phyloP scores from a whole-genome alignment of 35 echinoderm and acorn worm genomes.

The Lytechinus variegatus region DNA sequence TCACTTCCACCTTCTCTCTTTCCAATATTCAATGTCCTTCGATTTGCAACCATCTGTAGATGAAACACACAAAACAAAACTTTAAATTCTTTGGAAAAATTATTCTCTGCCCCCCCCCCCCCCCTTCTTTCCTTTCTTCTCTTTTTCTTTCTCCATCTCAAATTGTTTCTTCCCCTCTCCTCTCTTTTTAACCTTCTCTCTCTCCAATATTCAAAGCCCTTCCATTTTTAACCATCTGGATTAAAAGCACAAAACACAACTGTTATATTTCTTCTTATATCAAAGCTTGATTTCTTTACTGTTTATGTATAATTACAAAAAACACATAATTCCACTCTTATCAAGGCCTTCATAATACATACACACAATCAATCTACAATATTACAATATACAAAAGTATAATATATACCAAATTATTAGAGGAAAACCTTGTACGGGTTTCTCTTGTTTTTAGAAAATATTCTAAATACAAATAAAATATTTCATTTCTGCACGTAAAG shows the following conservation, averaged over 20 bases:
- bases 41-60: neutral
- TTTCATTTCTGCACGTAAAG: neutral
- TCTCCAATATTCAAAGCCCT: too few species aligned
- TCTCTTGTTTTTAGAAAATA: neutral
- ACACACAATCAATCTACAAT: slow-evolving; percentile 31
- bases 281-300: slow-evolving; percentile 43
- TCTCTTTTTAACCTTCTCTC: too few species aligned
- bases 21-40: neutral
- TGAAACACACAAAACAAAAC: neutral
- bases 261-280: slow-evolving; percentile 9
- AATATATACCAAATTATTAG: neutral
- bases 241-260: neutral
- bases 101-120: too few species aligned
- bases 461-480: slow-evolving; percentile 7
- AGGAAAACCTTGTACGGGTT: neutral
- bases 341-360: neutral
- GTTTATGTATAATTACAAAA: slow-evolving; percentile 32
- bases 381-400: slow-evolving; percentile 7
- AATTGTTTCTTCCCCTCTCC: neutral
- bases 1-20: neutral
- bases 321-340: slow-evolving; percentile 18
- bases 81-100: neutral
- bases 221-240: neutral
- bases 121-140: too few species aligned
- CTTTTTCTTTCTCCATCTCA: too few species aligned